These are phyloP conservation scores for Pharmacophagus antenor DNA, from an alignment of 2,888 invertebrate species.

Conservation along the genomic window DNA sequence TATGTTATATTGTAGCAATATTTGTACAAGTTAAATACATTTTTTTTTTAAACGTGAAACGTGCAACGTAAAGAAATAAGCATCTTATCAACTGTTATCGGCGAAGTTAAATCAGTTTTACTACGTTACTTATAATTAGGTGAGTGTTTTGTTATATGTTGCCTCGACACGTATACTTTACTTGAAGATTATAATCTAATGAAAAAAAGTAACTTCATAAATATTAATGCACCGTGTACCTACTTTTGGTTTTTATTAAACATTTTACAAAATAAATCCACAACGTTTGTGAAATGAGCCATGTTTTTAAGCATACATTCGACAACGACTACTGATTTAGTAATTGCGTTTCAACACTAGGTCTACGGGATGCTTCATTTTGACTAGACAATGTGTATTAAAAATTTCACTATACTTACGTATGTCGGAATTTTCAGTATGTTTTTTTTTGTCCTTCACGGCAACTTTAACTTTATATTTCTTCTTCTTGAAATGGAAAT, in stretches of 20 bases:
- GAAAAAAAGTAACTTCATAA: background rate
- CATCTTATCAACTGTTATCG: conserved; percentile 8
- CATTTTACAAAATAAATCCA: background rate
- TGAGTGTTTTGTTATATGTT: background rate
- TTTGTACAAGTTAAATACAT: conserved; percentile 1
- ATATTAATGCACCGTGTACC: background rate
- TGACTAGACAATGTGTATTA: too few relatives aligned
- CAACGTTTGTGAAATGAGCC: too few relatives aligned
- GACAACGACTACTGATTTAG: too few relatives aligned
- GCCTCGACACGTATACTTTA: conserved; percentile 34
- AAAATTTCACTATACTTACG: too few relatives aligned
- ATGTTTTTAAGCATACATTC: too few relatives aligned
- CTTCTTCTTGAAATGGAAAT: too few relatives aligned
- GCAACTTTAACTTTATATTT: too few relatives aligned
- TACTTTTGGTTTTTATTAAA: background rate
- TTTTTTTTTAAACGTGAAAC: background rate
- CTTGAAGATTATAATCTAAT: conserved; percentile 18
- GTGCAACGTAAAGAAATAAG: background rate
- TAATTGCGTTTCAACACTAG: too few relatives aligned
- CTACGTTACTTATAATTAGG: background rate
- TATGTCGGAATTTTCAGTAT: too few relatives aligned
- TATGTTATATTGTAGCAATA: conserved; percentile 1
- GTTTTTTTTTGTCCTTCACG: too few relatives aligned
- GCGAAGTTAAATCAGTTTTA: conserved; percentile 4
- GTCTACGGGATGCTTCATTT: too few relatives aligned